Evolutionary conservation across 53 echinoderm and acorn worm species (phyloP).

Genomic region (Arbacia lixula): DNA sequence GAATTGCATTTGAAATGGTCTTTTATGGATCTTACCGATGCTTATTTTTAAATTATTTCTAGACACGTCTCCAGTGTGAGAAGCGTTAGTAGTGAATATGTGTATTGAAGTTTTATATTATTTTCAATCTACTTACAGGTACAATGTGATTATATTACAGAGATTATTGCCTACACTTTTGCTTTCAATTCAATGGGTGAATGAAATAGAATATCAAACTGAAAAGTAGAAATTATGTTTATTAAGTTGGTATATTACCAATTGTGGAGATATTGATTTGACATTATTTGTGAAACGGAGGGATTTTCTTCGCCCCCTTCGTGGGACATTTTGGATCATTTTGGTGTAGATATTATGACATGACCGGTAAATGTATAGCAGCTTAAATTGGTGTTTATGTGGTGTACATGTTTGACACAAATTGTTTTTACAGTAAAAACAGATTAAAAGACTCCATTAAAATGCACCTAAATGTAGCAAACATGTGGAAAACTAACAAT

Average conservation of each 20-base stretch:
- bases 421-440: slow-evolving; percentile 62
- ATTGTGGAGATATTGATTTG: not conserved
- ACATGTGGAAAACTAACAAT: too few relatives aligned
- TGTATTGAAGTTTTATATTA: too few relatives aligned
- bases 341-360: slow-evolving; percentile 54
- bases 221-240: slow-evolving; percentile 4
- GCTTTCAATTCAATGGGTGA: slow-evolving; percentile 34
- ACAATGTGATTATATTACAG: slow-evolving; percentile 3
- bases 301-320: too few relatives aligned
- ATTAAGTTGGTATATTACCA: slow-evolving; percentile 37
- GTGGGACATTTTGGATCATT: slow-evolving; percentile 22
- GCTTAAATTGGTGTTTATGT: slow-evolving; percentile 52
- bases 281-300: too few relatives aligned
- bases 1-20: too few relatives aligned
- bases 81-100: too few relatives aligned
- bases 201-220: slow-evolving; percentile 29
- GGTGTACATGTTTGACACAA: slow-evolving; percentile 53
- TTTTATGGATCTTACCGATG: too few relatives aligned
- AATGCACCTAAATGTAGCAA: slow-evolving; percentile 57
- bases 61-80: too few relatives aligned
- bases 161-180: not conserved
- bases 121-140: slow-evolving; percentile 32
- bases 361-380: slow-evolving; percentile 46
- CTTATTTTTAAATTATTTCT: too few relatives aligned
- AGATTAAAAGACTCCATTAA: slow-evolving; percentile 22